Evolutionary conservation across 1,140 invertebrate genomes (phyloP).

Genomic region (Cotesia typhae): DNA sequence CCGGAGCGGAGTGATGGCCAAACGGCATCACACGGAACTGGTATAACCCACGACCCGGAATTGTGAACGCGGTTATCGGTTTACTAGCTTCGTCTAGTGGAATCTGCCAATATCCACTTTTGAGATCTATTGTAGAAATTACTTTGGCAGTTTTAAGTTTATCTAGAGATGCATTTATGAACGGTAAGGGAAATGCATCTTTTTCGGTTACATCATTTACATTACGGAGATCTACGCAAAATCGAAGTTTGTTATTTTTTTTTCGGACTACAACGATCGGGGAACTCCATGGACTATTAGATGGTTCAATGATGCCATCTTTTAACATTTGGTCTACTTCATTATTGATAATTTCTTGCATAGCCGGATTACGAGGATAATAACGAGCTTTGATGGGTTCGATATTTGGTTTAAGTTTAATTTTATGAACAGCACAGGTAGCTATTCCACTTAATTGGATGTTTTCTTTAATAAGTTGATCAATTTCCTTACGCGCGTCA

Average conservation of each 20-base stretch:
- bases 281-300: neutral
- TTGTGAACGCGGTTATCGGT: conserved; percentile 36
- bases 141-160: conserved; percentile 51
- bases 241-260: conserved; percentile 44
- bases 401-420: conserved; percentile 44
- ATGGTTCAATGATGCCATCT: neutral
- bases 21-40: conserved; percentile 53
- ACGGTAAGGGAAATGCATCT: conserved; percentile 62
- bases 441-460: neutral
- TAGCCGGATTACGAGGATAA: conserved; percentile 43
- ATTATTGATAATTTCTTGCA: neutral
- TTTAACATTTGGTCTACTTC: conserved; percentile 5
- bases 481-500: too few species aligned
- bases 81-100: conserved; percentile 32
- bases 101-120: conserved; percentile 40
- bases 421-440: conserved; percentile 43
- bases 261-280: neutral
- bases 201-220: conserved; percentile 59
- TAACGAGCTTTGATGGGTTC: conserved; percentile 51
- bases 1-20: conserved; percentile 48
- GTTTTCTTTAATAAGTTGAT: neutral
- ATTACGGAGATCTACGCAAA: conserved; percentile 62
- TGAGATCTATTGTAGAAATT: conserved; percentile 52
- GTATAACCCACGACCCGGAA: conserved; percentile 43
- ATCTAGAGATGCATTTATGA: conserved; percentile 62